A percentile compares a stretch with the other conserved stretches of the same genome.
Conservation (phyloP, 2,797 vertebrate genomes). For the Sebastes steindachneri region DNA sequence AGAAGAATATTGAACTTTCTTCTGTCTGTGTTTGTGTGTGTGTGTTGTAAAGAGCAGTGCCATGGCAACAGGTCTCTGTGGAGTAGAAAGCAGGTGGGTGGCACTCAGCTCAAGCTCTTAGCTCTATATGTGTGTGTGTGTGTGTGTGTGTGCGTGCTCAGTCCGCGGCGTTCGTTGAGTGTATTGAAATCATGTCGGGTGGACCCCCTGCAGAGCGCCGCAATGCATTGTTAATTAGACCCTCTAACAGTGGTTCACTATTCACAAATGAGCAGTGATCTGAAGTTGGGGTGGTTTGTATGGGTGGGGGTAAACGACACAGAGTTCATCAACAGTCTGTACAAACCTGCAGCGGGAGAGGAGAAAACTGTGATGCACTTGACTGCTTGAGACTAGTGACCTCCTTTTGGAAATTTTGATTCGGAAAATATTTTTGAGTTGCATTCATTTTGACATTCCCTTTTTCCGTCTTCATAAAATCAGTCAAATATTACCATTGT, state of each 20-base stretch:
- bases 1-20: constrained; percentile 73
- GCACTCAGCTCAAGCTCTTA: constrained; percentile 51
- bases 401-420: constrained; percentile 32
- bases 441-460: background rate
- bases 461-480: background rate
- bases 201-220: constrained; percentile 53
- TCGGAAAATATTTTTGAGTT: background rate
- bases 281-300: constrained; percentile 27
- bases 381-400: background rate
- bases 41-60: constrained; percentile 73
- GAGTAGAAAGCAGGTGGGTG: constrained; percentile 69
- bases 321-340: constrained; percentile 28
- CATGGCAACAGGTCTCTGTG: constrained; percentile 79
- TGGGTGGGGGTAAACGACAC: constrained; percentile 13
- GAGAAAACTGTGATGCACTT: background rate
- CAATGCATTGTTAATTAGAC: constrained; percentile 67
- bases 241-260: constrained; percentile 1
- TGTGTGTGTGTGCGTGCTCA: background rate
- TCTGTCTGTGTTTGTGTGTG: background rate
- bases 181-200: constrained; percentile 67
- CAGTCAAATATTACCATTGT: background rate
- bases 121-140: constrained; percentile 10
- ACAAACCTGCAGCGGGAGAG: constrained; percentile 17
- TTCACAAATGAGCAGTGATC: constrained; percentile 34
- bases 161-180: constrained; percentile 26